Conservation (phyloP, 2,113 vertebrate species). For the Nesospiza acunhae region DNA sequence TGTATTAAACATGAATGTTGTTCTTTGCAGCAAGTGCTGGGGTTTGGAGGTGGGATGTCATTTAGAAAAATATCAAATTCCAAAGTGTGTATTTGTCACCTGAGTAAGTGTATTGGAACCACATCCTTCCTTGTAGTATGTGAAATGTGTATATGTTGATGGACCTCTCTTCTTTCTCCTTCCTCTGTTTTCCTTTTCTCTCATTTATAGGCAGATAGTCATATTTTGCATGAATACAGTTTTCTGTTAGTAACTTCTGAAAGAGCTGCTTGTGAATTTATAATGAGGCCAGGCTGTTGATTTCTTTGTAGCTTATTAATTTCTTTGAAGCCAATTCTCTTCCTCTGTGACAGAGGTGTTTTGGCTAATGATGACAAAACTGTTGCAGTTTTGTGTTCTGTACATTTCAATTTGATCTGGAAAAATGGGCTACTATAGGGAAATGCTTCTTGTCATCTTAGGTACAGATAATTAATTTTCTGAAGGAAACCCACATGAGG, state of each 20-base stretch:
- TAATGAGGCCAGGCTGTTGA: not conserved
- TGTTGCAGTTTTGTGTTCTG: not conserved
- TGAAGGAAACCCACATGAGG: not conserved
- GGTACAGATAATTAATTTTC: not conserved
- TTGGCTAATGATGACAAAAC: constrained; percentile 22
- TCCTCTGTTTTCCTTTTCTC: not conserved
- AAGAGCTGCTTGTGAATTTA: constrained; percentile 3
- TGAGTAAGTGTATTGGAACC: not conserved
- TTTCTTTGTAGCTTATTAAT: not conserved
- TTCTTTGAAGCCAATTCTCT: not conserved
- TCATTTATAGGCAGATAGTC: not conserved
- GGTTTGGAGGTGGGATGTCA: not conserved
- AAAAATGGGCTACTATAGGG: not conserved
- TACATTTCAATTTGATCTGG: not conserved
- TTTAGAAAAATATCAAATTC: not conserved
- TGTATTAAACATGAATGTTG: not conserved
- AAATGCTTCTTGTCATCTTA: not conserved
- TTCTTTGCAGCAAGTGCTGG: not conserved
- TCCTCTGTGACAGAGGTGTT: not conserved
- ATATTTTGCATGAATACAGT: not conserved
- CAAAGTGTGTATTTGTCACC: not conserved
- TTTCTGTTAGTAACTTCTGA: not conserved
- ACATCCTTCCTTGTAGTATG: not conserved
- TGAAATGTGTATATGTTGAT: not conserved
- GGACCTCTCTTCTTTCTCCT: not conserved